These are phyloP conservation scores for Umimayanthus chanpuru DNA, from an alignment of 92 coral and sea anemone species.

Conservation along the genomic window DNA sequence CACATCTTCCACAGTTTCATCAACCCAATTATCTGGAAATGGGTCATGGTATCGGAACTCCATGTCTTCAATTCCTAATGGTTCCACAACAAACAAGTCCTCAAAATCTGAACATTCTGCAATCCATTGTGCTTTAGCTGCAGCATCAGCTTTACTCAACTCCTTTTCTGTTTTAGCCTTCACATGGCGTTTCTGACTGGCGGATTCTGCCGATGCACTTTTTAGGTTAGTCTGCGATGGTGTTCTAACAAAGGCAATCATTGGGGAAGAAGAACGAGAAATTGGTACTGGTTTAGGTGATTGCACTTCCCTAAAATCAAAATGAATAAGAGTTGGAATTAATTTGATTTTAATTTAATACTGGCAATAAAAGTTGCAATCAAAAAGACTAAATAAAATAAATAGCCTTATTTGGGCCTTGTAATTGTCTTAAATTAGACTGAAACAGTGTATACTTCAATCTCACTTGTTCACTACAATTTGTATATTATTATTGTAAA, in stretches of 20 bases:
- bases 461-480: no score
- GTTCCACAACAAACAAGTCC: slow-evolving; percentile 68
- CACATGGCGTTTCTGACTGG: slow-evolving; percentile 40
- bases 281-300: slow-evolving; percentile 47
- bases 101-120: slow-evolving; percentile 66
- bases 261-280: slow-evolving; percentile 55
- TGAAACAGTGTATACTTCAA: no score
- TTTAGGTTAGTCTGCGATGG: slow-evolving; percentile 46
- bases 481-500: no score
- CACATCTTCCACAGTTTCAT: slow-evolving; percentile 76
- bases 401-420: no score
- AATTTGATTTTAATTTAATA: no score
- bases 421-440: no score
- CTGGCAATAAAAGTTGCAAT: no score
- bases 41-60: slow-evolving; percentile 77
- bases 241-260: slow-evolving; percentile 50
- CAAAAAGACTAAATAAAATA: no score
- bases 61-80: slow-evolving; percentile 51
- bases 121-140: slow-evolving; percentile 72
- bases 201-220: slow-evolving; percentile 50
- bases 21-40: slow-evolving; percentile 85
- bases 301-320: slow-evolving; percentile 43
- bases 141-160: slow-evolving; percentile 60
- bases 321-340: neutral
- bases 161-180: slow-evolving; percentile 55